These are phyloP conservation scores for Spatula versicolor DNA, from an alignment of 2,797 vertebrate species.

Conservation along the genomic window DNA sequence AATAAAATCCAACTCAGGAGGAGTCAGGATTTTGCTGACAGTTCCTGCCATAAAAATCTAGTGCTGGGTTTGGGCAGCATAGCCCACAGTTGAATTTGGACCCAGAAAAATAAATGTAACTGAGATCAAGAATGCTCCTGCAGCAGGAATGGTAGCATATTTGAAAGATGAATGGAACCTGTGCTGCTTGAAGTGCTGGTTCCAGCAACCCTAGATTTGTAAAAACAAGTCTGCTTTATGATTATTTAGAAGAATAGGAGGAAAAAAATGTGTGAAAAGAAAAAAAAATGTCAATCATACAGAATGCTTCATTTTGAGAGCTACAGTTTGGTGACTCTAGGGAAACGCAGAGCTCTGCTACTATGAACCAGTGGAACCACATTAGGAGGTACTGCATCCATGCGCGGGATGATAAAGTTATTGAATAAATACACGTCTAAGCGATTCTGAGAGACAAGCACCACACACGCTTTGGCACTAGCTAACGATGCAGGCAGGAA, in stretches of 20 bases:
- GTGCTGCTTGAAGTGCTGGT: background rate
- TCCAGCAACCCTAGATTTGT: background rate
- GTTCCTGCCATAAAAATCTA: background rate
- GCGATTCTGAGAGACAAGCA: background rate
- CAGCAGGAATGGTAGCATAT: background rate
- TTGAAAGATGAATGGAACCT: background rate
- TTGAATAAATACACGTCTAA: background rate
- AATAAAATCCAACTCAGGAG: background rate
- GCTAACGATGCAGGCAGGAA: background rate
- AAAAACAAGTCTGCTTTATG: background rate
- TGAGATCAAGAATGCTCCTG: background rate
- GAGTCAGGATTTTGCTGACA: background rate
- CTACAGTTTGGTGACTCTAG: background rate
- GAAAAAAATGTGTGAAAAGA: background rate
- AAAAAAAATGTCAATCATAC: background rate
- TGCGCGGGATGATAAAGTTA: background rate
- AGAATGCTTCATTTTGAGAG: background rate
- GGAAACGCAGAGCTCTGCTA: background rate
- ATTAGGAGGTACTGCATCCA: background rate
- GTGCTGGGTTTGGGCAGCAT: background rate
- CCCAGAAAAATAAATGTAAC: background rate
- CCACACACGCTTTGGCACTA: background rate
- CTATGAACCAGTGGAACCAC: accelerated
- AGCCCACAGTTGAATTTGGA: background rate
- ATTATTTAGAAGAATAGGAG: background rate